phyloP scores from a whole-genome alignment of 2,113 vertebrate species.

The Entelurus aequoreus region DNA sequence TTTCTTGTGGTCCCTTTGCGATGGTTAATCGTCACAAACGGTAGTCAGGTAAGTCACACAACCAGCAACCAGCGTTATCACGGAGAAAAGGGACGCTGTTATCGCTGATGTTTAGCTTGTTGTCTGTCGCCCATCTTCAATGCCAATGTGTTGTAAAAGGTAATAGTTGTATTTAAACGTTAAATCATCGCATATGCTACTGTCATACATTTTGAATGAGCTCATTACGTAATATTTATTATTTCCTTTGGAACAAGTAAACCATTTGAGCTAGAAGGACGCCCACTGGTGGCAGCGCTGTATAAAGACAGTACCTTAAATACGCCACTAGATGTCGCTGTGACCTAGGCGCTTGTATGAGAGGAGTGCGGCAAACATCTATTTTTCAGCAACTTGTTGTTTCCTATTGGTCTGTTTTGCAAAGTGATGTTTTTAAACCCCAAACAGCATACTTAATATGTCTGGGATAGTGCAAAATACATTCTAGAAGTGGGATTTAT shows the following conservation, averaged over 20 bases:
- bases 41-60: conserved; percentile 41
- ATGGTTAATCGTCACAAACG: conserved; percentile 32
- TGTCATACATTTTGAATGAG: neutral
- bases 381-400: neutral
- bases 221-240: neutral
- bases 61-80: neutral
- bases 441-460: too few relatives aligned
- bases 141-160: neutral
- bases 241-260: neutral
- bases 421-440: too few relatives aligned
- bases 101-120: neutral
- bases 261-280: too few relatives aligned
- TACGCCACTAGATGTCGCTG: conserved; percentile 41
- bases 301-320: too few relatives aligned
- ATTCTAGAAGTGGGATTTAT: too few relatives aligned
- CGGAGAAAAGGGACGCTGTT: conserved; percentile 3
- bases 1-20: neutral
- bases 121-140: neutral
- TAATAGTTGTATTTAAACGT: too few relatives aligned
- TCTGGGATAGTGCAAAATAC: too few relatives aligned
- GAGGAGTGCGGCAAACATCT: too few relatives aligned
- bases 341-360: neutral
- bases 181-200: neutral
- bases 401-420: too few relatives aligned
- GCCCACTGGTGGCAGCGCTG: too few relatives aligned